Evolutionary conservation across 2,797 vertebrate genomes (phyloP).

Genomic region (Loriculus beryllinus): DNA sequence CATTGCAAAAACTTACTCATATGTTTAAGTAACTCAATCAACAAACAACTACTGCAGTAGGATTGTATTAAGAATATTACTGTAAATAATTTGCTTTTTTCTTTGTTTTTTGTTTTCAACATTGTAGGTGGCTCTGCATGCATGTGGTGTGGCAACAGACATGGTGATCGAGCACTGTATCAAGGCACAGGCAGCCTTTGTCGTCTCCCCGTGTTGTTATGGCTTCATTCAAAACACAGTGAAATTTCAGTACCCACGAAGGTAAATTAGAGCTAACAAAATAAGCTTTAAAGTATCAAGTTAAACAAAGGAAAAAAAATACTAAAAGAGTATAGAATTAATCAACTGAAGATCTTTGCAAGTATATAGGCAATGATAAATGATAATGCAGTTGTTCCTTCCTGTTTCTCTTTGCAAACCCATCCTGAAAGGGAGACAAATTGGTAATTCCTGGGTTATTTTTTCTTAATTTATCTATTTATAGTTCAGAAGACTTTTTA

Average conservation of each 20-base stretch:
- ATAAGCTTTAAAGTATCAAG: neutral
- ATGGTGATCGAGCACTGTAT: slow-evolving; percentile 94
- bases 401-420: neutral
- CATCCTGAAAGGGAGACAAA: neutral
- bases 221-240: slow-evolving; percentile 96
- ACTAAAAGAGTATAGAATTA: neutral
- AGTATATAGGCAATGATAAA: neutral
- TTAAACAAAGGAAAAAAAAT: neutral
- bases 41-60: neutral
- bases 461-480: neutral
- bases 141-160: slow-evolving; percentile 95
- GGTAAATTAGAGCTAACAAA: slow-evolving; percentile 73
- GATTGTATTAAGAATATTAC: neutral
- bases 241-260: slow-evolving; percentile 92
- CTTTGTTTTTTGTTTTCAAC: neutral
- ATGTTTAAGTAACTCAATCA: neutral
- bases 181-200: slow-evolving; percentile 83
- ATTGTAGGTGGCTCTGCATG: slow-evolving; percentile 90
- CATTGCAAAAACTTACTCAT: neutral
- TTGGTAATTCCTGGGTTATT: neutral
- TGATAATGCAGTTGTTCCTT: neutral
- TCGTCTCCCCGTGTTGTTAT: slow-evolving; percentile 94
- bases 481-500: neutral
- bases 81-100: neutral
- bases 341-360: neutral